These are phyloP conservation scores for Botia kubotai DNA, from an alignment of 2,797 vertebrate genomes.

Conservation along the genomic window DNA sequence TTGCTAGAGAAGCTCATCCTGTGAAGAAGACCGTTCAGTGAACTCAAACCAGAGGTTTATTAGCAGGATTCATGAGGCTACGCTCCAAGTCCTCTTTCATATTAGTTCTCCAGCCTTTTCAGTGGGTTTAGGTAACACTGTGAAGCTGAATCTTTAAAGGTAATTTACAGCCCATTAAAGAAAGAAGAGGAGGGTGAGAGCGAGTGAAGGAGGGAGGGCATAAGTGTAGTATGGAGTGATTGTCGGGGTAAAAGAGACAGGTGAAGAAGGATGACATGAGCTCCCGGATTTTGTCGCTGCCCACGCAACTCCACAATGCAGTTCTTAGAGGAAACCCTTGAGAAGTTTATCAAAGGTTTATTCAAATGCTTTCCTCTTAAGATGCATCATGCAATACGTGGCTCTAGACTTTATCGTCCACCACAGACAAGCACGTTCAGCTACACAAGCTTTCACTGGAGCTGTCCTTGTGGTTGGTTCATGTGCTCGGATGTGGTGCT, in stretches of 20 bases:
- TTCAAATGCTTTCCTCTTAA: background rate
- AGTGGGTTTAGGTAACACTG: slow-evolving; percentile 13
- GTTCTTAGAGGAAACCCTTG: slow-evolving; percentile 13
- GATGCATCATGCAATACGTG: background rate
- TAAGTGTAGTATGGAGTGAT: slow-evolving; percentile 12
- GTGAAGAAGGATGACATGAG: slow-evolving; percentile 23
- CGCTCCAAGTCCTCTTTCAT: background rate
- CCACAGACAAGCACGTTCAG: background rate
- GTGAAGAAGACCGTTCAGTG: slow-evolving; percentile 37
- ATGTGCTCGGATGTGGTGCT: background rate
- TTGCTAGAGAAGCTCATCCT: slow-evolving; percentile 32
- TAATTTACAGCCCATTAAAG: slow-evolving; percentile 42
- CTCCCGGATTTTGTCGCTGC: background rate
- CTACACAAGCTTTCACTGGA: background rate
- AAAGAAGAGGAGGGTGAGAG: slow-evolving; percentile 4
- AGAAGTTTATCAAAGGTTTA: slow-evolving; percentile 1
- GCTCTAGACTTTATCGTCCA: background rate
- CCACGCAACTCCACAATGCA: slow-evolving; percentile 29
- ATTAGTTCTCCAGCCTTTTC: slow-evolving; percentile 10
- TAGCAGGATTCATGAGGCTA: slow-evolving; percentile 48
- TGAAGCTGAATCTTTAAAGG: slow-evolving; percentile 29
- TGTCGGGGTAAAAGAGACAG: slow-evolving; percentile 17
- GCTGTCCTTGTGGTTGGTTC: background rate
- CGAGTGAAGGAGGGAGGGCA: background rate
- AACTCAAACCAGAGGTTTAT: slow-evolving; percentile 54